Base-by-base conservation (phyloP, 2,888 invertebrate genomes). In the Sarcophaga carnaria region DNA sequence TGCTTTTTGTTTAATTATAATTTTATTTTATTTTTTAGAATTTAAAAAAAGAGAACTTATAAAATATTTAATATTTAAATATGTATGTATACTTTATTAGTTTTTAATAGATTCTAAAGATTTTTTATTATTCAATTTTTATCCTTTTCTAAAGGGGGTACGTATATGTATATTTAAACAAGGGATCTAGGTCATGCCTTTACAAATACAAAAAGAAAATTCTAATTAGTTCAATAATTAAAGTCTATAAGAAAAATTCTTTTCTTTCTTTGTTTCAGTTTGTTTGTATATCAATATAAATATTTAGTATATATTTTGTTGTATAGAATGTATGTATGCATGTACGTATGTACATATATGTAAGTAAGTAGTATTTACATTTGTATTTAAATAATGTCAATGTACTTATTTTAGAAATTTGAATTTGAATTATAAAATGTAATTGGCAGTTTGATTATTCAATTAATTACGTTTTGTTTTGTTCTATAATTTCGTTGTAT, bases 51-150 rank as follows among this genome's bases (percentile, higher is more conserved):
- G 54, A 62, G 62, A 75, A 47, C 62, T 64, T 75, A 64, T 63
- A 66, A 84, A 71, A 84, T 84, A 80, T 80, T 79, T 70, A 76
- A 76, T 79, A 63, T 62, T 25, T 71, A 20, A 59, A 70, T 14
- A 54, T 54, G 12, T 54, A 17, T 37, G 27, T 27, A 27, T 27
- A 27, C 27, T 27, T 4, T 27, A 75, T 79, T 83, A 83, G 69
- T 79, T 67, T 72, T 37, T 72, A 60, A 49, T 62, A 67, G 49
- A 60, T 37, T 17, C 49, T 47, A n/a, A 60, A 47, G 59, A 59
- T 59, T n/a, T 71, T n/a, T 47, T 22, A 22, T 49, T 49, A 20
- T 59, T 59, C 17, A 5, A 64, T 64, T 70, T 62, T 79, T 37
- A 37, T 37, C 62, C 6, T 64, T 17, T 54, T 37, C 17, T 6